Evolutionary conservation across 2,113 vertebrate genomes (phyloP), one percentile per base, ranked within the genome.

Genomic region (Callithrix jacchus): DNA sequence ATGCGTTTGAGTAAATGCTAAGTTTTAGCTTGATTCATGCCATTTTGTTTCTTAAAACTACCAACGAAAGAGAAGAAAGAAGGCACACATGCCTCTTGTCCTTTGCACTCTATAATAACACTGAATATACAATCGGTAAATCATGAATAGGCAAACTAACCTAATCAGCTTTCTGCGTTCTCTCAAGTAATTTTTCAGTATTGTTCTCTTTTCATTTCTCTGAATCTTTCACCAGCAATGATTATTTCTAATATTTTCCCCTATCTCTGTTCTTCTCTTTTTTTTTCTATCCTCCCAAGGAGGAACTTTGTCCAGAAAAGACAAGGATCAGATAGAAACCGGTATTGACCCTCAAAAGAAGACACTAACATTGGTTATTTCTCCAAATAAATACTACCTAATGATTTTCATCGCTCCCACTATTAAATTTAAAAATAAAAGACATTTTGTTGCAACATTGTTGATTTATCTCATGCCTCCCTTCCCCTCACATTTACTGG

Each of bases 241-340:
- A 70, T 54, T 56, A 70, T 81, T 92, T 93, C 42, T 23, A 76
- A 61, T 81, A 25, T 89, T 74, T 40, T 64, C n/a, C 37, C 16
- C 61, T 93, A 12, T 10, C 21, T 89, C 58, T 83, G 79, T 27
- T 45, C 89, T 77, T 54, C 25, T 70, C 54, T 14, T 21, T 68
- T 94, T 85, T 70, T 27, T 20, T 92, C 18, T 89, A 6, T 91
- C 52, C 8, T 93, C 16, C 10, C 32, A 87, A 92, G 25, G 25
- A n/a, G 14, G 20, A 73, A 58, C 82, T 86, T 95, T 95, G 40
- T 30, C 96, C 18, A 87, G 20, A 95, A 91, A 96, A 97, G 77
- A 79, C 12, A 92, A 88, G 6, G 27, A 49, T 89, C 89, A 37
- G 35, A 17, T 64, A 79, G 18, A 94, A 96, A 86, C 56, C 21